Percentiles rank a stretch among this genome's conserved stretches.
Evolutionary conservation across 2,113 vertebrate genomes (phyloP).

Genomic region (Guaruba guarouba): DNA sequence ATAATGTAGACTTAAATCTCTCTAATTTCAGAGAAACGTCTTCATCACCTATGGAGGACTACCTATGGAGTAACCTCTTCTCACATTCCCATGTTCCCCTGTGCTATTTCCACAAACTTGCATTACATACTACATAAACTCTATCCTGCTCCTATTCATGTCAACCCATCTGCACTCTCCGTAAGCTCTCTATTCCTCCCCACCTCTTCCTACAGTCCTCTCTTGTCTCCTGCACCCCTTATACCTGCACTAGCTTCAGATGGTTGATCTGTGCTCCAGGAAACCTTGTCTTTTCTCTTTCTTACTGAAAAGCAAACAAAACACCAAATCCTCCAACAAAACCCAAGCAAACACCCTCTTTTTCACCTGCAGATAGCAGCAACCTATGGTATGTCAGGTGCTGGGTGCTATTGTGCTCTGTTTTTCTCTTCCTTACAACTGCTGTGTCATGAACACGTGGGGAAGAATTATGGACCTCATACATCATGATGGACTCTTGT

Average conservation of each 20-base stretch:
- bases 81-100: background rate
- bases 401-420: background rate
- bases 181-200: background rate
- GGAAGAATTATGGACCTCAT: background rate
- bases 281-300: background rate
- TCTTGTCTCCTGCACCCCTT: background rate
- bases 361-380: background rate
- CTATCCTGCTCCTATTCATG: background rate
- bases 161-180: background rate
- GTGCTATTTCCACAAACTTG: background rate
- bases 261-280: background rate
- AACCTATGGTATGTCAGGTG: background rate
- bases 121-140: background rate
- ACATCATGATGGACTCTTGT: rapidly evolving
- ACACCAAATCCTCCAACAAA: background rate
- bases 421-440: background rate
- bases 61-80: background rate
- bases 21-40: background rate
- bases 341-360: background rate
- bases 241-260: background rate
- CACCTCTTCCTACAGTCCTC: background rate
- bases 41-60: background rate
- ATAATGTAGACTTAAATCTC: conserved; percentile 15
- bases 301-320: background rate
- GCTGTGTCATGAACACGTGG: rapidly evolving